phyloP scores from a whole-genome alignment of 2,113 vertebrate genomes.

The Sitta europaea region DNA sequence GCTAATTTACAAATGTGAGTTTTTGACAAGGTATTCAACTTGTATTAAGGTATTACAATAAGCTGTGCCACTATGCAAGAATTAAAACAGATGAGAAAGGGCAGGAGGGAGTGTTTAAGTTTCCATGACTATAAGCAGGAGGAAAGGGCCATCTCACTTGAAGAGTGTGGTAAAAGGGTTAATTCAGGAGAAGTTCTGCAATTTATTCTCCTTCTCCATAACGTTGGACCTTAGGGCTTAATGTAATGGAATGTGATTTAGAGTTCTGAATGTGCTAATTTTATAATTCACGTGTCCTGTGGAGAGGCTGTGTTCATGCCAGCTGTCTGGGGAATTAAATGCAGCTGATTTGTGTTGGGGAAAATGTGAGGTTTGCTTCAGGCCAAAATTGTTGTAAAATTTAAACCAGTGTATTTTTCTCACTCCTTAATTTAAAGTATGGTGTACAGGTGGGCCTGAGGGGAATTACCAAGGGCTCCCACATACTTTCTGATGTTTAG shows the following conservation, averaged over 20 bases:
- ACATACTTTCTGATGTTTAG: background rate
- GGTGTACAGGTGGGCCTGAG: slow-evolving; percentile 37
- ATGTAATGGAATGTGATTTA: slow-evolving; percentile 70
- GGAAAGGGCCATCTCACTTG: slow-evolving; percentile 60
- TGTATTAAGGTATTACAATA: background rate
- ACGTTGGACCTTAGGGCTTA: slow-evolving; percentile 60
- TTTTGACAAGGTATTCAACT: background rate
- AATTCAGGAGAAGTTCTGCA: slow-evolving; percentile 62
- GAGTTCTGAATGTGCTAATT: slow-evolving; percentile 71
- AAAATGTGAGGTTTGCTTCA: slow-evolving; percentile 64
- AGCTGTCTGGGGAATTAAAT: slow-evolving; percentile 70
- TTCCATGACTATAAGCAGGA: slow-evolving; percentile 25
- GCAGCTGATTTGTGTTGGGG: slow-evolving; percentile 62
- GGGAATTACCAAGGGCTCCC: slow-evolving; percentile 13
- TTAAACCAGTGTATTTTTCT: slow-evolving; percentile 62
- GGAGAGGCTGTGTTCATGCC: slow-evolving; percentile 64
- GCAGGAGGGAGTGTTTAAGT: background rate
- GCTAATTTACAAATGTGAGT: background rate
- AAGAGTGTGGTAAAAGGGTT: slow-evolving; percentile 54
- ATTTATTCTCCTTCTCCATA: slow-evolving; percentile 53
- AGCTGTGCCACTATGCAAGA: background rate
- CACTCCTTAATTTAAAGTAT: slow-evolving; percentile 51
- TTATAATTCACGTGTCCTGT: slow-evolving; percentile 68
- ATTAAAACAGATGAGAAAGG: background rate
- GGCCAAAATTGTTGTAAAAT: slow-evolving; percentile 65